These are phyloP conservation scores for Tricholauxania praeusta DNA, from an alignment of 2,888 invertebrate species.

Conservation along the genomic window DNA sequence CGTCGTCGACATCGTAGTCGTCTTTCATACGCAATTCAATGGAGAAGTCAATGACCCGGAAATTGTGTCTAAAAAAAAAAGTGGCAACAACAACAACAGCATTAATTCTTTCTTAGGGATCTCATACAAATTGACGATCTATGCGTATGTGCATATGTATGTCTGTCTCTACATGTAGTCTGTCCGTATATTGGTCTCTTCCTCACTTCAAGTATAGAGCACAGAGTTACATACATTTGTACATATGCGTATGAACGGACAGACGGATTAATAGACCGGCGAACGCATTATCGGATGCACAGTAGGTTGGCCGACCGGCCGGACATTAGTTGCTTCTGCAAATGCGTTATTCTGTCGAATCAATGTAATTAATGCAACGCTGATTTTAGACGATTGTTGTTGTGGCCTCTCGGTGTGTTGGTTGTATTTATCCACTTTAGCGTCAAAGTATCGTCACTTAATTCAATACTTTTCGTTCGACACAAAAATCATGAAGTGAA, in stretches of 20 bases:
- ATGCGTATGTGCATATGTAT: slow-evolving; percentile 24
- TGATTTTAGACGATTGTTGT: slow-evolving; percentile 19
- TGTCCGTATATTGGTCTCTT: neutral
- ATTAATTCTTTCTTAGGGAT: slow-evolving; percentile 36
- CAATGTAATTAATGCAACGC: slow-evolving; percentile 31
- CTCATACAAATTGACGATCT: slow-evolving; percentile 30
- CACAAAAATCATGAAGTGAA: too few species aligned
- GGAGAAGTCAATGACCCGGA: slow-evolving; percentile 67
- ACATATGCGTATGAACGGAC: slow-evolving; percentile 8
- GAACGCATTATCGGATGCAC: neutral
- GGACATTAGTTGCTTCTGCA: slow-evolving; percentile 22
- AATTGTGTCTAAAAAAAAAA: slow-evolving; percentile 65
- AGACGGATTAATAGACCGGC: neutral
- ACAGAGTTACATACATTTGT: neutral
- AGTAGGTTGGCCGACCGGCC: slow-evolving; percentile 1
- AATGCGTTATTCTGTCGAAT: neutral
- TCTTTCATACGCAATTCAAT: slow-evolving; percentile 61
- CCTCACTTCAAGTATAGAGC: neutral
- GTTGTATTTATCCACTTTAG: too few species aligned
- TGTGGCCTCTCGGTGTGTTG: neutral
- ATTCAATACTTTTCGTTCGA: too few species aligned
- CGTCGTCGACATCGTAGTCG: slow-evolving; percentile 35
- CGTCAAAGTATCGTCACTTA: too few species aligned
- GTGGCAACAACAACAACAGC: slow-evolving; percentile 55
- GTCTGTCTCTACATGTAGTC: neutral